Evolutionary conservation across 2,113 vertebrate species (phyloP).

Genomic region (Oxygymnocypris stewartii): DNA sequence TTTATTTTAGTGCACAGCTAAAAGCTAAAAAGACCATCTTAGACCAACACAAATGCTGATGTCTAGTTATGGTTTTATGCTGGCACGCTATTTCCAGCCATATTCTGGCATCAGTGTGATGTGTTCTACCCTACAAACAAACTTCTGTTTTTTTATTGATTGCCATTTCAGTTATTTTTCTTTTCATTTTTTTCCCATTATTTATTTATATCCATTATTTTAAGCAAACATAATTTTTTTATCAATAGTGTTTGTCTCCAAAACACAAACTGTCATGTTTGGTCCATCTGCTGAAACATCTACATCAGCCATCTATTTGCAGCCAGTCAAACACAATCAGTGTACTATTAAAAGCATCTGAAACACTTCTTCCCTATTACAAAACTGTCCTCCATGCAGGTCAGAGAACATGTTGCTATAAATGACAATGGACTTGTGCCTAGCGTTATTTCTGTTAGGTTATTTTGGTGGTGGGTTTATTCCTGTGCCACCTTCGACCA

Average conservation of each 20-base stretch:
- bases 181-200: not conserved
- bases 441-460: slow-evolving; percentile 62
- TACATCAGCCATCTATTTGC: not conserved
- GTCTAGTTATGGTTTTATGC: not conserved
- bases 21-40: not conserved
- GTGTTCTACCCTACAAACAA: not conserved
- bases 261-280: not conserved
- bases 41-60: not conserved
- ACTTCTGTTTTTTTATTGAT: not conserved
- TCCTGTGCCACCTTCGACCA: slow-evolving; percentile 61
- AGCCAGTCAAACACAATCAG: not conserved
- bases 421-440: not conserved
- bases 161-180: not conserved
- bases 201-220: no score
- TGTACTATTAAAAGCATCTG: slow-evolving; percentile 16
- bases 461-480: slow-evolving; percentile 69
- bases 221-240: no score
- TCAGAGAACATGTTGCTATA: slow-evolving; percentile 26
- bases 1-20: not conserved
- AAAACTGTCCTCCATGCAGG: not conserved
- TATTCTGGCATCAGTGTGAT: not conserved
- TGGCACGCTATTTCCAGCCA: not conserved
- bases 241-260: not conserved
- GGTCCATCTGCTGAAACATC: not conserved
- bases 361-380: slow-evolving; percentile 17